phyloP scores from a whole-genome alignment of 2,113 vertebrate species.

The Atrichornis clamosus region DNA sequence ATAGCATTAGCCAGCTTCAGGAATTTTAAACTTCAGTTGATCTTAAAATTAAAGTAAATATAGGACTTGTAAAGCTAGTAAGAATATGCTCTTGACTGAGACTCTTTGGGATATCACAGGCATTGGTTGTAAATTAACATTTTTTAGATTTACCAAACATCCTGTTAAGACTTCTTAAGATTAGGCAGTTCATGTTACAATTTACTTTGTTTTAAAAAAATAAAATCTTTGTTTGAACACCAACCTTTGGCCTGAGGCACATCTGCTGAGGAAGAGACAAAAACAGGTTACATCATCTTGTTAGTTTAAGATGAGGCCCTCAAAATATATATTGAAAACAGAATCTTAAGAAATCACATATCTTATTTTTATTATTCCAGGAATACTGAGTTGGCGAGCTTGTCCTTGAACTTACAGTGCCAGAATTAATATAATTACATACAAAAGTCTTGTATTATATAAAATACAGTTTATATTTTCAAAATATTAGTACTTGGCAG shows the following conservation, averaged over 20 bases:
- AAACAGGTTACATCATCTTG: slow-evolving; percentile 62
- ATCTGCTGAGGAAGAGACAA: slow-evolving; percentile 43
- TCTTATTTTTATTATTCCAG: slow-evolving; percentile 60
- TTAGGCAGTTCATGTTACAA: slow-evolving; percentile 39
- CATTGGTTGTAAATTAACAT: background rate
- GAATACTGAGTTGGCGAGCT: slow-evolving; percentile 37
- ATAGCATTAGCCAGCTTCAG: background rate
- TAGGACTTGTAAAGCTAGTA: background rate
- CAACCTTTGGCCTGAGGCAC: slow-evolving; percentile 55
- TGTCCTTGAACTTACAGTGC: background rate
- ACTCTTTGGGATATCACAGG: background rate
- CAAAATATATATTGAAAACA: slow-evolving; percentile 38
- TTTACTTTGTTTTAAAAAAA: slow-evolving; percentile 46
- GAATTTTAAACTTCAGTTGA: background rate
- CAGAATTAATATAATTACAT: slow-evolving; percentile 50
- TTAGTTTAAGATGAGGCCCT: slow-evolving; percentile 42
- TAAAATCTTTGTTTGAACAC: slow-evolving; percentile 39
- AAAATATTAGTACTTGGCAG: slow-evolving; percentile 28
- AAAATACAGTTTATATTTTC: slow-evolving; percentile 29
- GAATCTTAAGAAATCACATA: slow-evolving; percentile 48
- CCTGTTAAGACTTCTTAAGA: slow-evolving; percentile 35
- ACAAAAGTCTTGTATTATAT: slow-evolving; percentile 10
- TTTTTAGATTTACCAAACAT: slow-evolving; percentile 31
- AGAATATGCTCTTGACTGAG: background rate
- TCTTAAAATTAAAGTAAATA: background rate